Conservation (phyloP, 2,888 invertebrate species). For the Meganola albula region DNA sequence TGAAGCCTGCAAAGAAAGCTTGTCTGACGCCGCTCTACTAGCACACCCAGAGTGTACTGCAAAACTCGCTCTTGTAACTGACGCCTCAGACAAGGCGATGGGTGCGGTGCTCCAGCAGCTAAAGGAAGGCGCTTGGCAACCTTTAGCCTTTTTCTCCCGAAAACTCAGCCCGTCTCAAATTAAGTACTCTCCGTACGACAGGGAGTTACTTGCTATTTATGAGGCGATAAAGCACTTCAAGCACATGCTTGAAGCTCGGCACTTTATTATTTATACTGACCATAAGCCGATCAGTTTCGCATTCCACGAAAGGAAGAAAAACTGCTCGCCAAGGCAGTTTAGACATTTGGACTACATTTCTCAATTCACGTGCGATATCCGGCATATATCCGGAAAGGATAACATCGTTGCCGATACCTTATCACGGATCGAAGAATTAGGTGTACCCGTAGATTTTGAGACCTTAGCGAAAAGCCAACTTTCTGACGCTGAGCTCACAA, state of each 20-base stretch:
- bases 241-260: neutral
- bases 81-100: neutral
- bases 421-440: too few relatives aligned
- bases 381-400: neutral
- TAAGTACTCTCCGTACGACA: slow-evolving; percentile 1
- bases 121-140: neutral
- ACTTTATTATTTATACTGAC: neutral
- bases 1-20: slow-evolving; percentile 2
- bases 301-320: neutral
- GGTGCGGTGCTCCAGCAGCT: neutral
- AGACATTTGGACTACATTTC: neutral
- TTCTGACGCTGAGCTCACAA: too few relatives aligned
- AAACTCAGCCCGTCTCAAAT: neutral
- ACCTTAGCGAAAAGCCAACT: too few relatives aligned
- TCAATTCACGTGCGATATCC: neutral
- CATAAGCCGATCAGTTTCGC: neutral
- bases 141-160: neutral
- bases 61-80: neutral
- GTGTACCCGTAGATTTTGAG: too few relatives aligned
- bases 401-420: neutral
- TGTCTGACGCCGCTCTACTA: neutral
- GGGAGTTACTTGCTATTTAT: neutral
- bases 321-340: neutral
- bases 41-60: neutral
- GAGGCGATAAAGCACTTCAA: neutral